Conservation (phyloP, 2,888 invertebrate genomes). For the Synanthedon tipuliformis region DNA sequence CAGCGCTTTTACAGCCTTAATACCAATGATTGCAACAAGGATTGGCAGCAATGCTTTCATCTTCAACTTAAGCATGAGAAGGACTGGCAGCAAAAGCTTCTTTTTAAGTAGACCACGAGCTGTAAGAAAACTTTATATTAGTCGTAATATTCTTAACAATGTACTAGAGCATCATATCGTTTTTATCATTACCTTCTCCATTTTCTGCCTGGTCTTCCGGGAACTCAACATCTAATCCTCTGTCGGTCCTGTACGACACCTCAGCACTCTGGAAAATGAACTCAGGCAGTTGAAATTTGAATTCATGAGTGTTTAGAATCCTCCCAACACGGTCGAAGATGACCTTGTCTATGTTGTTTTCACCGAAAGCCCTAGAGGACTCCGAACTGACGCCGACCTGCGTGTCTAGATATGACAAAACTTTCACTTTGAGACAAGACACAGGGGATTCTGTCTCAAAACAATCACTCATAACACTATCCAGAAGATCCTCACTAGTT, state of each 20-base stretch:
- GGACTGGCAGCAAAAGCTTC: constrained; percentile 82
- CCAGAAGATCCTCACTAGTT: constrained; percentile 77
- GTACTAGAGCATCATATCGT: too few relatives aligned
- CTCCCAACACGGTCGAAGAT: constrained; percentile 79
- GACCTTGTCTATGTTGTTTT: constrained; percentile 77
- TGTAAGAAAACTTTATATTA: constrained; percentile 33
- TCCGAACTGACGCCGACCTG: constrained; percentile 73
- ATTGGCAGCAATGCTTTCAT: constrained; percentile 88
- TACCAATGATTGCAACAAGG: constrained; percentile 79
- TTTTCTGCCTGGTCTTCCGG: constrained; percentile 63
- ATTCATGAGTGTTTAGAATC: constrained; percentile 79
- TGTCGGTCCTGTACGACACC: constrained; percentile 74
- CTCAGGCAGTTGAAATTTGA: constrained; percentile 79
- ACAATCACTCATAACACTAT: constrained; percentile 80
- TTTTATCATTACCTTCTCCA: constrained; percentile 59
- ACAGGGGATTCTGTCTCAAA: constrained; percentile 75
- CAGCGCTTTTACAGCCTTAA: constrained; percentile 86
- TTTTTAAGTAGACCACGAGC: constrained; percentile 86
- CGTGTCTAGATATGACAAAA: constrained; percentile 80
- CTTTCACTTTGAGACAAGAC: constrained; percentile 81
- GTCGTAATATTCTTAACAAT: background rate
- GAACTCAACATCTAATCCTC: constrained; percentile 74
- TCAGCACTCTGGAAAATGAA: constrained; percentile 76
- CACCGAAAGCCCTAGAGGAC: constrained; percentile 71
- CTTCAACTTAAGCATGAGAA: constrained; percentile 84